Percentiles rank a stretch among this genome's conserved stretches.
Conservation (phyloP, 2,113 vertebrate species). For the Theristicus caerulescens region DNA sequence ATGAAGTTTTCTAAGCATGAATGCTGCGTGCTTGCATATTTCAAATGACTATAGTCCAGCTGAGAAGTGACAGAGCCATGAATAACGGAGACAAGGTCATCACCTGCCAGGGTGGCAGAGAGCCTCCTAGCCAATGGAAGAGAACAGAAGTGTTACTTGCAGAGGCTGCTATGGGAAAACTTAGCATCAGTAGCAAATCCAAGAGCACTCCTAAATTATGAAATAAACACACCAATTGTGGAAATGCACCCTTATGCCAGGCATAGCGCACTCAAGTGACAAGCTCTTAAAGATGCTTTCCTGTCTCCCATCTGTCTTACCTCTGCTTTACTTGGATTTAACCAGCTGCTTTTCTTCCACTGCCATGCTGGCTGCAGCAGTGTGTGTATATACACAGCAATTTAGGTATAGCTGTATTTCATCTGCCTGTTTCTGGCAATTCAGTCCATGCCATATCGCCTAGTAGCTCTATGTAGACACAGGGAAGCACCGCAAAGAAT, state of each 20-base stretch:
- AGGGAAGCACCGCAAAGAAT: background rate
- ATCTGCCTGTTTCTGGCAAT: background rate
- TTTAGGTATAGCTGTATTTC: background rate
- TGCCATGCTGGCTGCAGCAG: background rate
- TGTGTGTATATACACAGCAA: background rate
- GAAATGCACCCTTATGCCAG: background rate
- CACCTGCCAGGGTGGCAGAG: constrained; percentile 2
- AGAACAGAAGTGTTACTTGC: background rate
- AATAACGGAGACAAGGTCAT: constrained; percentile 39
- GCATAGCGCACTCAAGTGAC: background rate
- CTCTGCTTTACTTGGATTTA: background rate
- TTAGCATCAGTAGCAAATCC: background rate
- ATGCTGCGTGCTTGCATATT: constrained; percentile 28
- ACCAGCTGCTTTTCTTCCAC: background rate
- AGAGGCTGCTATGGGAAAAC: background rate
- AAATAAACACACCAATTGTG: background rate
- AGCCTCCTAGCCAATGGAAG: background rate
- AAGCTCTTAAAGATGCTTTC: background rate
- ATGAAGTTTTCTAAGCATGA: constrained; percentile 49
- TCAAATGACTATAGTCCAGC: constrained; percentile 42
- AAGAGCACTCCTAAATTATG: background rate
- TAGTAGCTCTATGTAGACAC: background rate
- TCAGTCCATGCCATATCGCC: background rate
- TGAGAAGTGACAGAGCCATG: constrained; percentile 45
- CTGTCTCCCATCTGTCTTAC: background rate